Base-by-base conservation (phyloP, 1,140 invertebrate genomes). In the Proales similis region DNA sequence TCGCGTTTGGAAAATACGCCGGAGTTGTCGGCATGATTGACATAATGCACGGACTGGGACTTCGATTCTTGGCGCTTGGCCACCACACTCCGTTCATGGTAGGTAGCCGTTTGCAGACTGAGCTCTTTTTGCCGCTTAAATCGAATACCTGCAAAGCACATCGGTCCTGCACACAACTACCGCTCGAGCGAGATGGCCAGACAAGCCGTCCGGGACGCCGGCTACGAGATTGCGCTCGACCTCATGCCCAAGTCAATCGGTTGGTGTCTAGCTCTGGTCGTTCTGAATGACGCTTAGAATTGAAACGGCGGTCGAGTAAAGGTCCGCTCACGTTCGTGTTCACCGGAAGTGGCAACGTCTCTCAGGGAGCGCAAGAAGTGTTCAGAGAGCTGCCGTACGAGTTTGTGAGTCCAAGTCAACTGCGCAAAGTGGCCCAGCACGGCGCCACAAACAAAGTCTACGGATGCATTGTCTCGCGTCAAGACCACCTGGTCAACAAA, bases 1-100 rank as follows among this genome's bases (percentile, higher is more conserved):
- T 99, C 4, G 94, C 94, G 2, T 99, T 99, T 78, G 95, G 95
- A 0, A 96, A 95, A 74, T 98, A 95, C 77, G 94, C 94, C 0
- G 92, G 94, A 2, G 89, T 98, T 2, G 90, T 93, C 17, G 95
- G 95, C 2, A 97, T 95, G 85, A 88, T 99, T 24, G 96, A 99
- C 71, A 97, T 98, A 66, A 78, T 99, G 1, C 93, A 99, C 70
- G 94, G 95, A 2, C 75, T 98, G 9, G 94, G 94, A 2, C 78
- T 99, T 1, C 78, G 95, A 39, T 78, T 99, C 0, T 73, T 99
- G 29, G 95, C 94, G 0, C 72, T 98, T 3, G 95, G 94, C 1
- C 93, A 98, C 76, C 93, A 99, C 70, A 98, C 95, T 0, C 94
- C 94, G 0, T 97, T 98, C 70, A 95, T 99, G 92, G n/a, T n/a